Evolutionary conservation across 2,113 vertebrate genomes (phyloP), one percentile per base, ranked within the genome.

Genomic region (Psilopsiagon aymara): DNA sequence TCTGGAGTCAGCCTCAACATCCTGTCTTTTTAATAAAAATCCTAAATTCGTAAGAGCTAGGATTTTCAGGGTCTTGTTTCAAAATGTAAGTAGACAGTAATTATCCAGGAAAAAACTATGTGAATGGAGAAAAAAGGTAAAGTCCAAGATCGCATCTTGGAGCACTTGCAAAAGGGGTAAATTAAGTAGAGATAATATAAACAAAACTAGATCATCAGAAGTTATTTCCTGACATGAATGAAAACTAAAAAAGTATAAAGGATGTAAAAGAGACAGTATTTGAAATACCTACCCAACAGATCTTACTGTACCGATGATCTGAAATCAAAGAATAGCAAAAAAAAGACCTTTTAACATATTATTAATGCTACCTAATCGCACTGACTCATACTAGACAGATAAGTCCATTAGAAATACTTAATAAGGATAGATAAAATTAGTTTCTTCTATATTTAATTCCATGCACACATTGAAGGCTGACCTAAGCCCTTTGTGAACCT

Each of bases 361-460:
- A 82, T 39, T 89, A 82, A 86, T 70, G 11, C 51, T 82, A 47
- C 21, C 25, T 91, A 86, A 95, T 91, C 39, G 64, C 59, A 66
- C 57, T 76, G 82, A 91, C n/a, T 53, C 51, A 85, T 69, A 82
- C 13, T 44, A 79, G 55, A 74, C 15, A 0, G 8, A 82, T 8
- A 91, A 86, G 88, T 74, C 75, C 37, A 92, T 80, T 89, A 82
- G 47, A 82, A 91, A 91, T 46, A 85, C 52, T 68, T 87, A 90
- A 57, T 44, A 79, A 85, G 28, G 41, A 74, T 13, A 95, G 62
- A 73, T 41, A 62, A 92, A 89, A 82, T 69, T 1, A 64, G 25
- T 67, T 89, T 82, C 57, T 91, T 57, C 84, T 62, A 28, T 55
- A 82, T 28, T 86, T 87, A 73, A 41, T 82, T 62, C 53, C 23